A percentile compares a stretch with the other conserved stretches of the same genome.
These are phyloP conservation scores for Neocrepidodera transversa DNA, from an alignment of 2,888 invertebrate species.

Conservation along the genomic window DNA sequence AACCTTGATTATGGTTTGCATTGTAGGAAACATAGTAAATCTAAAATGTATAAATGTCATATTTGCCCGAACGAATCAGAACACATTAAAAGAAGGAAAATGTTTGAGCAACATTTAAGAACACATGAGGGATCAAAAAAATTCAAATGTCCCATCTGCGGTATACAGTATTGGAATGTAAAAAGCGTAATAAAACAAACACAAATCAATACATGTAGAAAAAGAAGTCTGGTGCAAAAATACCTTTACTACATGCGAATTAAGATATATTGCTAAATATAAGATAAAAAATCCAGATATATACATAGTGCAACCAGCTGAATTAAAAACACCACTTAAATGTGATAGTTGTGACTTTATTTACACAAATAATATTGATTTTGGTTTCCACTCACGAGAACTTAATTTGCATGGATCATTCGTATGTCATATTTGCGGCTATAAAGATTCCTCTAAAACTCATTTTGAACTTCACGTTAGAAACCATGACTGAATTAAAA, in stretches of 20 bases:
- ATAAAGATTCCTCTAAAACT: conserved; percentile 33
- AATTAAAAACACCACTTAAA: conserved; percentile 50
- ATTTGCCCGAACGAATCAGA: too few relatives aligned
- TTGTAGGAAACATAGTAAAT: conserved; percentile 24
- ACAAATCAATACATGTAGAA: not conserved
- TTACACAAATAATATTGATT: conserved; percentile 50
- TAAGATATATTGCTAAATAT: not conserved
- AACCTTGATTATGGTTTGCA: conserved; percentile 9
- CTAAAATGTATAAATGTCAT: not conserved
- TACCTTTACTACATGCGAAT: too few relatives aligned
- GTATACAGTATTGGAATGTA: conserved; percentile 38
- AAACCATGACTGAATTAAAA: conserved; percentile 59
- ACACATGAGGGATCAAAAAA: conserved; percentile 44
- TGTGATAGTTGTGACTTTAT: conserved; percentile 51
- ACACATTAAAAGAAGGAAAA: conserved; percentile 42
- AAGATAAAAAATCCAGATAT: not conserved
- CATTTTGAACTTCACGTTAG: conserved; percentile 56
- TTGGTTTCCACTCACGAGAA: conserved; percentile 40
- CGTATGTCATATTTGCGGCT: conserved; percentile 7
- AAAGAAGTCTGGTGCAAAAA: not conserved
- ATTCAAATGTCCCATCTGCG: conserved; percentile 46
- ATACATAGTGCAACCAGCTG: not conserved
- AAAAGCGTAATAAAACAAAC: conserved; percentile 11
- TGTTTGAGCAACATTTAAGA: not conserved
- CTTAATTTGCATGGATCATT: conserved; percentile 36